A percentile compares a stretch with the other conserved stretches of the same genome.
phyloP scores from a whole-genome alignment of 2,797 vertebrate genomes.

The Numenius phaeopus region DNA sequence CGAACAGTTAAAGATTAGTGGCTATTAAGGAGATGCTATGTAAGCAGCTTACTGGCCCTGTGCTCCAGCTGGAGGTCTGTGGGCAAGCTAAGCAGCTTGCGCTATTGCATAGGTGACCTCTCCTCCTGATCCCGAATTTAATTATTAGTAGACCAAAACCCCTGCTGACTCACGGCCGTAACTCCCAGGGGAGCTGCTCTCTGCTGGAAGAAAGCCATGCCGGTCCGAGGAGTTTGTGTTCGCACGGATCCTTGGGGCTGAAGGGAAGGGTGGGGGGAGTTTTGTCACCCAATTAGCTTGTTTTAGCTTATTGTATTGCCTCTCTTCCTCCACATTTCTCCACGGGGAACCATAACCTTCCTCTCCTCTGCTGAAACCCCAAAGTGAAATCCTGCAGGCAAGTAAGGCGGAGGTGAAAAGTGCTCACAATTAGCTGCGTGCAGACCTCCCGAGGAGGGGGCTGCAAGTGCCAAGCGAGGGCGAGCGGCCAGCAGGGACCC shows the following conservation, averaged over 20 bases:
- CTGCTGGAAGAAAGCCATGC: neutral
- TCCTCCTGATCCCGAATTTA: neutral
- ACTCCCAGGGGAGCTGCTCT: neutral
- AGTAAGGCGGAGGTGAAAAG: neutral
- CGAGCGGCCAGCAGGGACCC: accelerated
- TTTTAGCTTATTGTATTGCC: neutral
- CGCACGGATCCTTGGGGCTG: accelerated
- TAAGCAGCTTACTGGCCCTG: neutral
- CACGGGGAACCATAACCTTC: neutral
- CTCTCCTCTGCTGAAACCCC: neutral
- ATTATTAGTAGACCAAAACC: accelerated
- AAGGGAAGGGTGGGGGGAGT: accelerated
- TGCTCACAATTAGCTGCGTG: neutral
- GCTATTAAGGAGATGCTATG: neutral
- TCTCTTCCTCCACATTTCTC: neutral
- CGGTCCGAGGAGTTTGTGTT: accelerated
- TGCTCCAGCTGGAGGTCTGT: neutral
- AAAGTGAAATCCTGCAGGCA: neutral
- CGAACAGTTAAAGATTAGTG: neutral
- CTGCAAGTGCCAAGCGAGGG: neutral
- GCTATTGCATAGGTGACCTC: neutral
- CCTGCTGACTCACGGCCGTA: accelerated
- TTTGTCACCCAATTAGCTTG: accelerated
- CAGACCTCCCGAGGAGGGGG: too few species aligned
- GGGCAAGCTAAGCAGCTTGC: neutral